These are phyloP conservation scores for Leptocoma aspasia DNA, from an alignment of 2,113 vertebrate species.

Conservation along the genomic window DNA sequence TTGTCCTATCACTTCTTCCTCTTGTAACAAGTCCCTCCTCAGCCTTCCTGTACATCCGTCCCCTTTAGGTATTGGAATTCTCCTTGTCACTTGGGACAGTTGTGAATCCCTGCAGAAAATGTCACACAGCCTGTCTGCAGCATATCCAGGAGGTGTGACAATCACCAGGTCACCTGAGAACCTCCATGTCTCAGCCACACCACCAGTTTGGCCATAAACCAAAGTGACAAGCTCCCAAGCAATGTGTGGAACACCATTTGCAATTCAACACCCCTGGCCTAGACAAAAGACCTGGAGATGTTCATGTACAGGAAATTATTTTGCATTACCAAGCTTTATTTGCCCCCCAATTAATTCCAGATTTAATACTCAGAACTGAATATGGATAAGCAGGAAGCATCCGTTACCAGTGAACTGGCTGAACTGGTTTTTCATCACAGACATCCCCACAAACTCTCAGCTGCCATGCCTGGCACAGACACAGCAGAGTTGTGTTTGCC, in stretches of 20 bases:
- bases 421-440: background rate
- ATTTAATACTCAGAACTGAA: background rate
- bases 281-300: background rate
- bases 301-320: background rate
- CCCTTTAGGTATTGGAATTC: background rate
- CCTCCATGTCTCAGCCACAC: rapidly evolving
- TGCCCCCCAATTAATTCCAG: background rate
- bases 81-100: background rate
- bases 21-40: background rate
- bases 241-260: background rate
- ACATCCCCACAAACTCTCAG: background rate
- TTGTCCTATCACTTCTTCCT: too few relatives aligned
- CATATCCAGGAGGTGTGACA: background rate
- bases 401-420: background rate
- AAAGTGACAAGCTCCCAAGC: background rate
- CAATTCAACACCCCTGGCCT: rapidly evolving
- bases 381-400: background rate
- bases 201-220: background rate
- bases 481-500: background rate
- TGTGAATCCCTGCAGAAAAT: background rate
- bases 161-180: background rate
- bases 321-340: background rate
- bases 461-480: background rate
- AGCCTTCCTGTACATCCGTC: rapidly evolving
- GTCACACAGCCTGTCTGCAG: background rate